Evolutionary conservation across 2,797 vertebrate species (phyloP), one percentile per base, ranked within the genome.

Genomic region (Hirundo rustica): DNA sequence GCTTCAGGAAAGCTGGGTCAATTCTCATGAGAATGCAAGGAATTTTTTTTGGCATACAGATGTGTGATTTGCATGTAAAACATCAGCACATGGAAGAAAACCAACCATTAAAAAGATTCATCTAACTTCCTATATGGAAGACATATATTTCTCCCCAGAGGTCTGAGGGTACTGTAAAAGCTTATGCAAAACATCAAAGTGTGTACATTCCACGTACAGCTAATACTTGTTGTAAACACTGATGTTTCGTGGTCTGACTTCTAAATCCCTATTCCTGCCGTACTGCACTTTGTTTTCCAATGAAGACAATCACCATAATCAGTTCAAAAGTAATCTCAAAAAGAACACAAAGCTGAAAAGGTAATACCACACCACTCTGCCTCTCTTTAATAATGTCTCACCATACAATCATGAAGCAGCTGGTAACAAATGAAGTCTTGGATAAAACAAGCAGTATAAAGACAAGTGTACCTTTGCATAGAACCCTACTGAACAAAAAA

Each of bases 171-270:
- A 85, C 85, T 96, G 95, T 92, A 88, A 95, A 95, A 98, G 87
- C 94, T 96, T 98, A 97, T 97, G 97, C 97, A 98, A 98, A 98
- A 98, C 97, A 98, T 98, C 98, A 96, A 89, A 58, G 70, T 68
- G 42, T 95, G 93, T 86, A 88, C 93, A 86, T 61, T 87, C 97
- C 97, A 97, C 97, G 97, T 98, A 98, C 97, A 97, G 96, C 98
- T 98, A 98, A 97, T 92, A 97, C 93, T 97, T 97, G 93, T 97
- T 82, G 78, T 44, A 90, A 96, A 97, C 96, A 98, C 94, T 93
- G 78, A 91, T 84, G 96, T 97, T 98, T 98, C 95, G 81, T 96
- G 97, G 95, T 94, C 96, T 88, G 79, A 80, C 32, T 97, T 96
- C 79, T 86, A 53, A 97, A 96, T 96, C 96, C 94, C 97, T 64